phyloP scores from a whole-genome alignment of 2,113 vertebrate genomes.

The Esox niger region DNA sequence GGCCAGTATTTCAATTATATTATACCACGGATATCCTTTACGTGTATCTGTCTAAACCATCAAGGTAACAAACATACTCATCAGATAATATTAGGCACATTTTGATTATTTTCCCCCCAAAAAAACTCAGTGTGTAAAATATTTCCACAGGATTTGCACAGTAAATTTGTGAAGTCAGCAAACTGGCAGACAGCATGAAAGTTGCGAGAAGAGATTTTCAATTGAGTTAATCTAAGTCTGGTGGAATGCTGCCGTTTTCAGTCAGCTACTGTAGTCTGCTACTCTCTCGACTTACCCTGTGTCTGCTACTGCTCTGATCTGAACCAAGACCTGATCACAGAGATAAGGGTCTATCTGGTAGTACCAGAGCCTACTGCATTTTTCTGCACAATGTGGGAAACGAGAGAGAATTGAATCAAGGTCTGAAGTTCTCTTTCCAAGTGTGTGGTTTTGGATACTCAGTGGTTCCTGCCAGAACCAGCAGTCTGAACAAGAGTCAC shows the following conservation, averaged over 20 bases:
- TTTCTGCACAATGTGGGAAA: too few species aligned
- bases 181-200: not conserved
- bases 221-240: constrained; percentile 25
- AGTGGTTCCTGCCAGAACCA: too few species aligned
- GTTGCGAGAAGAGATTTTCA: constrained; percentile 20
- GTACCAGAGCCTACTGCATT: not conserved
- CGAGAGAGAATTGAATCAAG: too few species aligned
- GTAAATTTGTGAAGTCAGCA: constrained; percentile 10
- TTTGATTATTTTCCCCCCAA: too few species aligned
- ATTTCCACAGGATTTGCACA: not conserved
- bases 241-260: not conserved
- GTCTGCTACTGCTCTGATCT: constrained; percentile 6
- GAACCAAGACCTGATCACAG: not conserved
- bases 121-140: too few species aligned
- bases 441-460: too few species aligned
- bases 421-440: too few species aligned
- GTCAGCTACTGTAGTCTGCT: constrained; percentile 16
- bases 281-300: constrained; percentile 1
- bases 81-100: too few species aligned
- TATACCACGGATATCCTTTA: not conserved
- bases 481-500: too few species aligned
- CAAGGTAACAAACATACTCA: too few species aligned
- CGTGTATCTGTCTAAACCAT: not conserved
- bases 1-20: not conserved
- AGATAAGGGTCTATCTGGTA: not conserved